phyloP scores from a whole-genome alignment of 2,113 vertebrate species.

The Sterna hirundo region DNA sequence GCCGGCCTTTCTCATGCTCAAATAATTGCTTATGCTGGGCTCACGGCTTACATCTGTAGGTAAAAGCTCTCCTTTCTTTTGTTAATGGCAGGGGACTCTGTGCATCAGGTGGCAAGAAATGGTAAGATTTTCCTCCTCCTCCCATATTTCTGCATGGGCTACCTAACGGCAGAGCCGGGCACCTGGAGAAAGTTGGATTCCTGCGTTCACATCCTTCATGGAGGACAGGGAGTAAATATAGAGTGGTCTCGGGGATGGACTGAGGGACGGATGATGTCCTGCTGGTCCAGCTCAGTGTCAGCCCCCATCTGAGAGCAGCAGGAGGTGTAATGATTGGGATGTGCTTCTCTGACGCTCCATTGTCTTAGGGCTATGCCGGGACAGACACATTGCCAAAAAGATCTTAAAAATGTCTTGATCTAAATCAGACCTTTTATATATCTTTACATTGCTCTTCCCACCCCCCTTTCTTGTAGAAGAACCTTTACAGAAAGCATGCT shows the following conservation, averaged over 20 bases:
- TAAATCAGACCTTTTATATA: not conserved
- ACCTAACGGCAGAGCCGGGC: no score
- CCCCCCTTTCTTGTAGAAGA: not conserved
- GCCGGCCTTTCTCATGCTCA: not conserved
- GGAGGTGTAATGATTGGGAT: no score
- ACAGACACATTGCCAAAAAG: not conserved
- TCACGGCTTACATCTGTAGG: not conserved
- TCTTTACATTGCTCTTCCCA: not conserved
- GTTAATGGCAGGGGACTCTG: not conserved
- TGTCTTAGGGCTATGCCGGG: not conserved
- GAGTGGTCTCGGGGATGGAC: accelerated
- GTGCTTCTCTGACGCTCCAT: no score
- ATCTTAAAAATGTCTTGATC: not conserved
- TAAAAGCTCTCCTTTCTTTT: not conserved
- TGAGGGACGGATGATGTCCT: not conserved
- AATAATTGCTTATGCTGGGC: not conserved
- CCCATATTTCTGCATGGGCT: not conserved
- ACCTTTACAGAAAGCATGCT: not conserved
- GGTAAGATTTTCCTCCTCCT: not conserved
- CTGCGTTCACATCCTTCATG: accelerated
- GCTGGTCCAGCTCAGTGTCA: not conserved
- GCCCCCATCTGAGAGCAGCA: not conserved
- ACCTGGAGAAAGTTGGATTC: not conserved
- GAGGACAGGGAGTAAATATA: not conserved
- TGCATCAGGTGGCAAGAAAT: not conserved